Evolutionary conservation across 2,113 vertebrate genomes (phyloP).

Genomic region (Litocranius walleri): DNA sequence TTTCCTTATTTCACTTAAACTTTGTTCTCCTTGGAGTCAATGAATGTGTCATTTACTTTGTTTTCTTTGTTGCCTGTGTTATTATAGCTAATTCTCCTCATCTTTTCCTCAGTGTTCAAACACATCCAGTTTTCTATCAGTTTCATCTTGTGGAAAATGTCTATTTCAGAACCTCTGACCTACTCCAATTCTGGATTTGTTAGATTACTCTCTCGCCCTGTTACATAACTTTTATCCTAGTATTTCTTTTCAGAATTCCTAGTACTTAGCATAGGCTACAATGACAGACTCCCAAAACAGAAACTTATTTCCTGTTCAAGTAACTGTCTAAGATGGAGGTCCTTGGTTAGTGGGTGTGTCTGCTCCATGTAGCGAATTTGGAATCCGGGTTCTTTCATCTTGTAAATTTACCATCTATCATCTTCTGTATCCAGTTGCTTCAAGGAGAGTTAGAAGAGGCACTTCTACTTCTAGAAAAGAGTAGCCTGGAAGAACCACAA

Average conservation of each 20-base stretch:
- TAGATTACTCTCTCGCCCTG: not conserved
- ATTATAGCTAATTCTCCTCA: constrained; percentile 61
- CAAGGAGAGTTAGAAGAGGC: not conserved
- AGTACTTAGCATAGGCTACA: not conserved
- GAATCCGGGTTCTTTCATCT: not conserved
- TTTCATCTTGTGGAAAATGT: constrained; percentile 45
- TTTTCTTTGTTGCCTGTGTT: constrained; percentile 62
- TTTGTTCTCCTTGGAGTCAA: not conserved
- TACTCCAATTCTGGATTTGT: not conserved
- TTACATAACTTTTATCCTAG: not conserved
- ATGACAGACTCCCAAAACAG: not conserved
- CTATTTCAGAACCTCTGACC: constrained; percentile 1
- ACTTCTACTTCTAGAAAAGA: not conserved
- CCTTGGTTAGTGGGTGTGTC: not conserved
- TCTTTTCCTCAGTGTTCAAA: constrained; percentile 51
- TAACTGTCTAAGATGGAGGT: not conserved
- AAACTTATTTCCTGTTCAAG: not conserved
- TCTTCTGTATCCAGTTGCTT: not conserved
- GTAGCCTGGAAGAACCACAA: not conserved
- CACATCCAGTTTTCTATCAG: constrained; percentile 65
- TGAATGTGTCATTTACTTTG: constrained; percentile 54
- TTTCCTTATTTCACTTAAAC: constrained; percentile 38
- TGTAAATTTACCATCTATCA: not conserved
- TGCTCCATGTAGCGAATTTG: not conserved
- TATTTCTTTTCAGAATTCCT: not conserved